These are phyloP conservation scores for Halcyon badia DNA, from an alignment of 2,797 vertebrate genomes.

Conservation along the genomic window DNA sequence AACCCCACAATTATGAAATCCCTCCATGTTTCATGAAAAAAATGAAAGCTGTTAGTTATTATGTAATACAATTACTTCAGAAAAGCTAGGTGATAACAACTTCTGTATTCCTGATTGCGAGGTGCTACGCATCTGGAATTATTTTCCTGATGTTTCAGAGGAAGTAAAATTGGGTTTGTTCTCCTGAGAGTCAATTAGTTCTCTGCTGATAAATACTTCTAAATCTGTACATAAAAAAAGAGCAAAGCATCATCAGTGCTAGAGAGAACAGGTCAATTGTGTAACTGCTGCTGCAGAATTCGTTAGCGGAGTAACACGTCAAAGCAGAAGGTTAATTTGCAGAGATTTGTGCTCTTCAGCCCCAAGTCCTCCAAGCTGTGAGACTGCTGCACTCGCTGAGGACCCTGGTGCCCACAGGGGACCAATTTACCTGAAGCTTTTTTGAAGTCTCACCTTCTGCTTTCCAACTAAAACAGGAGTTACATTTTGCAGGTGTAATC, in stretches of 20 bases:
- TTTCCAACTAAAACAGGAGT: background rate
- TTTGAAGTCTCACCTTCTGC: background rate
- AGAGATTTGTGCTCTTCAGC: background rate
- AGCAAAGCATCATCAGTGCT: background rate
- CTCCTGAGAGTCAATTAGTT: slow-evolving; percentile 35
- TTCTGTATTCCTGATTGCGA: background rate
- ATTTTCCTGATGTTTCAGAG: background rate
- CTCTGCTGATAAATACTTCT: slow-evolving; percentile 38
- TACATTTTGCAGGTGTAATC: background rate
- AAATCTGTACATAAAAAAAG: background rate
- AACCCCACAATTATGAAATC: background rate
- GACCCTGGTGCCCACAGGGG: background rate
- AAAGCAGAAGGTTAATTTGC: background rate
- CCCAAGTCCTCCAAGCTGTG: background rate
- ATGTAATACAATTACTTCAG: background rate
- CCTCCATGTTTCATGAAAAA: background rate
- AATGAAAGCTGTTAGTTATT: background rate
- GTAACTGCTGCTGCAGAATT: background rate
- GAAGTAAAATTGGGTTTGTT: slow-evolving; percentile 26
- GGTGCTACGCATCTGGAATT: background rate
- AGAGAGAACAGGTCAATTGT: background rate
- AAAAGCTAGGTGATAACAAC: background rate
- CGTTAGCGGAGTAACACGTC: background rate
- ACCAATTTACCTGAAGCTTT: background rate
- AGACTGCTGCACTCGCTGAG: background rate